Evolutionary conservation across 2,797 vertebrate genomes (phyloP).

Genomic region (Petrocephalus sullivani): DNA sequence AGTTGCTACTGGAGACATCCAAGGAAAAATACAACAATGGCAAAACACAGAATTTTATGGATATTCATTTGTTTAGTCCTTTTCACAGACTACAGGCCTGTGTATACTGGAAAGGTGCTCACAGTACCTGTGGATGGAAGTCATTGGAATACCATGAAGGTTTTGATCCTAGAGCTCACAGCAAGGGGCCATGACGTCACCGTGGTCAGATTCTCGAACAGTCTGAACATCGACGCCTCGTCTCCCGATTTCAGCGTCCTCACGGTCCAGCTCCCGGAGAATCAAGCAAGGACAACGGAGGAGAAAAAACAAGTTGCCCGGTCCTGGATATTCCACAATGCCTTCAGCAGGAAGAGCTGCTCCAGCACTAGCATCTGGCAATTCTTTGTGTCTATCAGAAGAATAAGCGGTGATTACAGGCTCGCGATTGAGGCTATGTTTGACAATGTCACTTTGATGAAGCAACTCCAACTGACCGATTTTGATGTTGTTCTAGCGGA

Average conservation of each 20-base stretch:
- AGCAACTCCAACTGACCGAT: neutral
- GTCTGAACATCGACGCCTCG: conserved; percentile 25
- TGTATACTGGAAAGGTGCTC: conserved; percentile 1
- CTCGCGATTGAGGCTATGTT: conserved; percentile 24
- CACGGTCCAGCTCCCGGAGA: conserved; percentile 14
- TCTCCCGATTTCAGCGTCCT: conserved; percentile 30
- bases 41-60: neutral
- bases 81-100: neutral
- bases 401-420: neutral
- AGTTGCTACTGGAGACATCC: neutral
- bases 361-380: conserved; percentile 22
- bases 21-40: neutral
- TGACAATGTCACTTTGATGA: conserved; percentile 27
- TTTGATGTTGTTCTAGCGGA: conserved; percentile 38
- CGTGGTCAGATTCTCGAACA: conserved; percentile 22
- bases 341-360: conserved; percentile 22
- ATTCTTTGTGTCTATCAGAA: conserved; percentile 18
- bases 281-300: conserved; percentile 10
- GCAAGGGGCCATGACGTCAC: conserved; percentile 30
- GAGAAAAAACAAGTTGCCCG: conserved; percentile 25
- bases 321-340: conserved; percentile 30
- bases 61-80: neutral
- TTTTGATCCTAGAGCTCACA: conserved; percentile 34
- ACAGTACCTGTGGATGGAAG: conserved; percentile 37
- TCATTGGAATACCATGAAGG: conserved; percentile 39